Conservation (phyloP, 1,140 invertebrate genomes). For the Drosophila gunungcola region DNA sequence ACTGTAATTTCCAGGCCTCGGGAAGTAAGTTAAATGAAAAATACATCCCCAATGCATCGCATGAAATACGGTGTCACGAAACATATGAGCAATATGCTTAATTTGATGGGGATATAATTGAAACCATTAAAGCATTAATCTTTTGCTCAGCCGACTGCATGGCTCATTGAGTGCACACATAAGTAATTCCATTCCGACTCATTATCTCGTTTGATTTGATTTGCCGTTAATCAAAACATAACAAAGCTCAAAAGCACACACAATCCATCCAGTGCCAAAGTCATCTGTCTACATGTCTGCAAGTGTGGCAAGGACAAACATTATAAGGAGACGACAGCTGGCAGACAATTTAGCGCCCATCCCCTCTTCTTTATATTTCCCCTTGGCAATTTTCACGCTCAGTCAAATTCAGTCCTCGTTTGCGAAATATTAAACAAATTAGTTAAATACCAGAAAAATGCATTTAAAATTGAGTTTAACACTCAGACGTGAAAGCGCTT, state of each 20-base stretch:
- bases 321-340: constrained; percentile 16
- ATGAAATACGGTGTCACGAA: background rate
- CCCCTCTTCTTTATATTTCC: constrained; percentile 10
- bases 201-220: constrained; percentile 51
- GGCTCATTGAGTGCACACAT: constrained; percentile 42
- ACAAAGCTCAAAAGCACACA: constrained; percentile 31
- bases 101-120: constrained; percentile 10
- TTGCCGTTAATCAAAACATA: constrained; percentile 45
- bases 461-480: constrained; percentile 59
- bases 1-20: constrained; percentile 17
- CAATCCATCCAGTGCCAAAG: constrained; percentile 1
- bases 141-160: constrained; percentile 7
- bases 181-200: constrained; percentile 44
- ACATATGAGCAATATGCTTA: constrained; percentile 8
- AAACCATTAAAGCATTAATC: constrained; percentile 35
- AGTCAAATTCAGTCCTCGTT: constrained; percentile 35
- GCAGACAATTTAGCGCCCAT: background rate
- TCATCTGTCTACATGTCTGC: constrained; percentile 2
- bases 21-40: constrained; percentile 5
- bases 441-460: constrained; percentile 69
- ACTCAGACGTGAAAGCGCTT: constrained; percentile 18
- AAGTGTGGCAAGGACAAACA: constrained; percentile 19
- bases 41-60: background rate
- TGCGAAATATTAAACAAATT: constrained; percentile 69
- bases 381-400: constrained; percentile 41